Conservation (phyloP, 2,888 invertebrate genomes). For the Morpho achilles region DNA sequence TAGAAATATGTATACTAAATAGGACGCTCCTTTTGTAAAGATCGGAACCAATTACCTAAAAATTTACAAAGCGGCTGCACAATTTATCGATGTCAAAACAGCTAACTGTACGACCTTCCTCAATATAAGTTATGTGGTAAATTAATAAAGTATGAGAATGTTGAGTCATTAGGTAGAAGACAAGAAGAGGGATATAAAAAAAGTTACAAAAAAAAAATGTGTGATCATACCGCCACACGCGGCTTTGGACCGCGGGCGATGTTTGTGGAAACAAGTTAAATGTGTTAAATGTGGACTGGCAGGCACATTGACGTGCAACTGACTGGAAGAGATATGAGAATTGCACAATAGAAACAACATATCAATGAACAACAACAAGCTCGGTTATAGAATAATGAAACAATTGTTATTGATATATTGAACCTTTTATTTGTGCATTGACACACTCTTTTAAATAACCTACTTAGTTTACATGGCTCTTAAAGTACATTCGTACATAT, state of each 20-base stretch:
- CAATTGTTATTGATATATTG: not conserved
- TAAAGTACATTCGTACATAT: too few relatives aligned
- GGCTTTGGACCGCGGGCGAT: conserved; percentile 40
- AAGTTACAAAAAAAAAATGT: conserved; percentile 51
- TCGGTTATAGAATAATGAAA: not conserved
- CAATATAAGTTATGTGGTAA: conserved; percentile 52
- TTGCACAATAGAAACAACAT: conserved; percentile 20
- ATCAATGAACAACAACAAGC: not conserved
- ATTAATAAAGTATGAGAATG: conserved; percentile 69
- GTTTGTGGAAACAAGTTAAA: conserved; percentile 72
- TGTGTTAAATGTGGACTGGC: conserved; percentile 64
- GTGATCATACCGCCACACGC: conserved; percentile 64
- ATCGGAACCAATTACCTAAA: conserved; percentile 21
- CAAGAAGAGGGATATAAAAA: conserved; percentile 56
- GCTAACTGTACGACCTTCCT: conserved; percentile 46
- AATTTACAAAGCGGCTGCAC: conserved; percentile 21
- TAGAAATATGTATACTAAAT: conserved; percentile 8
- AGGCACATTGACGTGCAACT: conserved; percentile 19
- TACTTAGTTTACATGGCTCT: too few relatives aligned
- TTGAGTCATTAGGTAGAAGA: conserved; percentile 71
- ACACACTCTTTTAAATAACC: too few relatives aligned
- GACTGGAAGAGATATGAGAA: conserved; percentile 38
- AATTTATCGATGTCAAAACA: conserved; percentile 57
- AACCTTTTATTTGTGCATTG: conserved; percentile 2
- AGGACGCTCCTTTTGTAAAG: conserved; percentile 13